Conservation (phyloP, 2,113 vertebrate species). For the Marmota flaviventris region DNA sequence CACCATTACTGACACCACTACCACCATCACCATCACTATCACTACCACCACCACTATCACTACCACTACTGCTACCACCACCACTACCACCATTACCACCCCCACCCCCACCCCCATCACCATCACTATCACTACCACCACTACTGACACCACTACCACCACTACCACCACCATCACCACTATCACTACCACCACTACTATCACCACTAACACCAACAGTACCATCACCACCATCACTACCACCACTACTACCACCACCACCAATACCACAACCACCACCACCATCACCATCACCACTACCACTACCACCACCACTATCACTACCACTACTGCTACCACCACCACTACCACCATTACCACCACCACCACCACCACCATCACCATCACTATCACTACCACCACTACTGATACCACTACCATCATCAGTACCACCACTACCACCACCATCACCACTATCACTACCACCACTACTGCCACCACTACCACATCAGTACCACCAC, state of each 20-base stretch:
- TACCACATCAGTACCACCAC: no score
- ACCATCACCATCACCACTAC: no score
- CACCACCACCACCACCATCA: no score
- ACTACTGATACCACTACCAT: neutral
- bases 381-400: no score
- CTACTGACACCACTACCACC: fast-evolving
- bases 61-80: neutral
- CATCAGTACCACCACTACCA: neutral
- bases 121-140: no score
- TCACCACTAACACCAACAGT: no score
- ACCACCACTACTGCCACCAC: neutral
- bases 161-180: neutral
- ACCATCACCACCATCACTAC: no score
- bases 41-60: fast-evolving
- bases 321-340: neutral
- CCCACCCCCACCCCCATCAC: fast-evolving
- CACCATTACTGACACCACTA: neutral
- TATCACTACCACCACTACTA: no score
- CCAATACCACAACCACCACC: no score
- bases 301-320: no score
- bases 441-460: fast-evolving
- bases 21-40: neutral
- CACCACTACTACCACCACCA: no score
- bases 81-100: fast-evolving
- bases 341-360: no score